A percentile compares a stretch with the other conserved stretches of the same genome.
Conservation (phyloP, 2,797 vertebrate genomes). For the Crocodylus rhombifer region DNA sequence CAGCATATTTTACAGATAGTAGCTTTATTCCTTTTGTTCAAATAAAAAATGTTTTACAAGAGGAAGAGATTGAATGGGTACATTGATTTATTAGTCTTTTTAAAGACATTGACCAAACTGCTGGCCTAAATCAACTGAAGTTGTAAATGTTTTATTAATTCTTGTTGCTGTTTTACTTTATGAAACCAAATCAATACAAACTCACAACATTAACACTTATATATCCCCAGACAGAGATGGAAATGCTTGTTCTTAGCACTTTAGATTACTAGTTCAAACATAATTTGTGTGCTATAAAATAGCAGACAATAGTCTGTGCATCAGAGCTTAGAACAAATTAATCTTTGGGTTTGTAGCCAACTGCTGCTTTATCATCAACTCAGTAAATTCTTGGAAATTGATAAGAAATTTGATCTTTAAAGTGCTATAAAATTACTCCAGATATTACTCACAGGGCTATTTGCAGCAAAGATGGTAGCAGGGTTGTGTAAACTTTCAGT, state of each 20-base stretch:
- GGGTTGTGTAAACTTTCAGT: not conserved
- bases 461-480: not conserved
- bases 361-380: constrained; percentile 51
- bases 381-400: constrained; percentile 24
- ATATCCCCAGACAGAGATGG: constrained; percentile 64
- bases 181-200: constrained; percentile 78
- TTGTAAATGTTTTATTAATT: constrained; percentile 83
- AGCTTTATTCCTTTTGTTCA: constrained; percentile 78
- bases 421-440: constrained; percentile 21
- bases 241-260: constrained; percentile 65
- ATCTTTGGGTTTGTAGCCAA: constrained; percentile 61
- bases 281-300: constrained; percentile 65
- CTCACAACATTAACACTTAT: constrained; percentile 72
- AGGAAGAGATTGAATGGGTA: constrained; percentile 71
- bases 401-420: constrained; percentile 64
- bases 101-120: constrained; percentile 74
- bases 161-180: constrained; percentile 78
- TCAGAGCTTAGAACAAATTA: constrained; percentile 48
- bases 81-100: constrained; percentile 82
- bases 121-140: constrained; percentile 75
- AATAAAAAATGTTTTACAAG: constrained; percentile 73
- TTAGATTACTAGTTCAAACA: constrained; percentile 68
- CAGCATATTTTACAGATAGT: constrained; percentile 72
- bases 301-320: constrained; percentile 50
- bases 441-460: constrained; percentile 37